Evolutionary conservation across 2,888 invertebrate species (phyloP), one percentile per base, ranked within the genome.

Genomic region (Lycaena phlaeas): DNA sequence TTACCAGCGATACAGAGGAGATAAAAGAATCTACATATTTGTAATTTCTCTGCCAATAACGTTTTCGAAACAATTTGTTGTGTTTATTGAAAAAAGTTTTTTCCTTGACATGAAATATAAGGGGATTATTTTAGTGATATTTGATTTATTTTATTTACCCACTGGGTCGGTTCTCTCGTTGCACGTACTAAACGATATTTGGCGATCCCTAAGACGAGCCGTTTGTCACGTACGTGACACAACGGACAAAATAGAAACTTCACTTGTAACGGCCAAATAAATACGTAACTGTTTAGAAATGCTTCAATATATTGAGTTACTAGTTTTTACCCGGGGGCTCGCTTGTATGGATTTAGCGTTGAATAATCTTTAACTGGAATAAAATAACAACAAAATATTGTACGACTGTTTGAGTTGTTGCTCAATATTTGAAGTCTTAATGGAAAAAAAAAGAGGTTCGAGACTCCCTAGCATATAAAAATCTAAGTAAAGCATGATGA

Each of bases 121-220:
- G 57, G 51, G 52, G 56, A 64, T 60, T 64, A 71, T 72, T 73
- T 68, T 59, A 71, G 64, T 71, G 68, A 70, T 71, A 69, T 79
- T 78, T 79, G 82, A 82, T 82, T 82, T 82, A 82, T 81, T 79
- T 82, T 82, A 82, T 84, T 82, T 82, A 75, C 72, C 70, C 70
- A 57, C 61, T 58, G 68, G 70, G 76, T 76, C 67, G 75, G 76
- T 76, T 79, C 77, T 70, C 78, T 76, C 61, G 68, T 73, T 64
- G 68, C 82, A 84, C 82, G 82, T 82, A 76, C 78, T 82, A 81
- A 82, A 78, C 82, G 82, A 82, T 82, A 82, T 84, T 84, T 82
- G 82, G 82, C 81, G 78, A 84, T 84, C 82, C 81, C 81, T 73
- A 73, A 79, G 82, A 82, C 78, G 79, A 73, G 60, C 67, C 68